Conservation (phyloP, 2,113 vertebrate species). For the Lepus europaeus region DNA sequence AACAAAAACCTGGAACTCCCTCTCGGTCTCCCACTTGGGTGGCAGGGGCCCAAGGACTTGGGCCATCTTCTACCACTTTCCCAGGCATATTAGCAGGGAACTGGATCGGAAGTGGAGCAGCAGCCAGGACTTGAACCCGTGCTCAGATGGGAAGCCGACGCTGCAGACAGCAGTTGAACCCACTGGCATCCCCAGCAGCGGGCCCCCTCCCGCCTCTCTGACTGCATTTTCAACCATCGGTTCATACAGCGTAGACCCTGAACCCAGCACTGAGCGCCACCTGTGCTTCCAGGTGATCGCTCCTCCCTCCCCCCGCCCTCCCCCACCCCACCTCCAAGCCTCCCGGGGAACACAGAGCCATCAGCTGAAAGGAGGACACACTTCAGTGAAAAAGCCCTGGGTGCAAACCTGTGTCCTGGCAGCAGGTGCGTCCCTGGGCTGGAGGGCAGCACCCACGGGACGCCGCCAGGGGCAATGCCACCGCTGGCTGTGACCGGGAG, state of each 20-base stretch:
- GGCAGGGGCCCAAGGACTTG: too few species aligned
- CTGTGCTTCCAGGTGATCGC: not conserved
- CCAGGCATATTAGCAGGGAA: too few species aligned
- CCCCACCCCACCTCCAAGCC: rapidly evolving
- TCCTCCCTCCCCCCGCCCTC: not conserved
- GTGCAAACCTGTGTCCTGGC: not conserved
- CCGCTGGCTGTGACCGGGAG: rapidly evolving
- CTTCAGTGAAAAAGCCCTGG: not conserved
- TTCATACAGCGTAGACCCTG: not conserved
- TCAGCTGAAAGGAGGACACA: not conserved
- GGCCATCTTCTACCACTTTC: too few species aligned
- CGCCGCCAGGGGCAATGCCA: rapidly evolving
- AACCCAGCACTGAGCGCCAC: not conserved
- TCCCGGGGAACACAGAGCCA: not conserved
- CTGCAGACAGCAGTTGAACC: not conserved
- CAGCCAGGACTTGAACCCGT: too few species aligned
- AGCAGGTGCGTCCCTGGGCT: not conserved
- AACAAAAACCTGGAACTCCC: too few species aligned
- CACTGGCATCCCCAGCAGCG: too few species aligned
- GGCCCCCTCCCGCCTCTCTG: too few species aligned
- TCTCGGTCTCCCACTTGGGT: too few species aligned
- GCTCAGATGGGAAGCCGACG: too few species aligned
- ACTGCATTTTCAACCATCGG: too few species aligned
- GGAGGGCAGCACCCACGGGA: not conserved
- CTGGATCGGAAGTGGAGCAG: too few species aligned